Evolutionary conservation across 2,888 invertebrate genomes (phyloP), one percentile per base, ranked within the genome.

Genomic region (Callosobruchus maculatus): DNA sequence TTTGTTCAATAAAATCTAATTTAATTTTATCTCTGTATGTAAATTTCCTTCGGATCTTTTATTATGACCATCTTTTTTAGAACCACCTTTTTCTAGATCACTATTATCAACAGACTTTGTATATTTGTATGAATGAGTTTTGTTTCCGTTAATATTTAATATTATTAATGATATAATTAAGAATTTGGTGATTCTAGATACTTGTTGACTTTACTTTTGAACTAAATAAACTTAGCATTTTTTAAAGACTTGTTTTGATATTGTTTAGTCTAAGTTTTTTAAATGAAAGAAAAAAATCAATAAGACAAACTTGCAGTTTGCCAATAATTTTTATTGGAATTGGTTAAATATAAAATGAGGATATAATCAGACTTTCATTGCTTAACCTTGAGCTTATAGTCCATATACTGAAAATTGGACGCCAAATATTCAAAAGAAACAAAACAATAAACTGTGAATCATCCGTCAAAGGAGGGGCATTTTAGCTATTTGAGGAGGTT

Each of bases 1-100:
- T 82, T 79, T 80, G 80, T 84, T 84, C 83, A 83, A 84, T 83
- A 83, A 84, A 83, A 78, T 79, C 80, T 82, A 83, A 83, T 83
- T 84, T 82, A 83, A 82, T 83, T 82, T 83, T 82, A 82, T 81
- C 79, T 74, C 79, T 75, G 68, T 79, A 81, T 83, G 82, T 83
- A 84, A 83, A 82, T 81, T 83, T 83, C 81, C 80, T 82, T 81
- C 77, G 74, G 74, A 71, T 78, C 79, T 78, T 80, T 80, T 70
- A 68, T 72, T 20, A 77, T 81, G 78, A 80, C 80, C 81, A 78
- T 79, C 78, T 77, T 31, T 74, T 76, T 80, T 81, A 78, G 82
- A 81, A 82, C 79, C 82, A 80, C 82, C 82, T 81, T 74, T 79
- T 82, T 82, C 82, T 81, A 71, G 71, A 72, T 26, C 72, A 70